Evolutionary conservation across 2,888 invertebrate genomes (phyloP).

Genomic region (Apamea monoglypha): DNA sequence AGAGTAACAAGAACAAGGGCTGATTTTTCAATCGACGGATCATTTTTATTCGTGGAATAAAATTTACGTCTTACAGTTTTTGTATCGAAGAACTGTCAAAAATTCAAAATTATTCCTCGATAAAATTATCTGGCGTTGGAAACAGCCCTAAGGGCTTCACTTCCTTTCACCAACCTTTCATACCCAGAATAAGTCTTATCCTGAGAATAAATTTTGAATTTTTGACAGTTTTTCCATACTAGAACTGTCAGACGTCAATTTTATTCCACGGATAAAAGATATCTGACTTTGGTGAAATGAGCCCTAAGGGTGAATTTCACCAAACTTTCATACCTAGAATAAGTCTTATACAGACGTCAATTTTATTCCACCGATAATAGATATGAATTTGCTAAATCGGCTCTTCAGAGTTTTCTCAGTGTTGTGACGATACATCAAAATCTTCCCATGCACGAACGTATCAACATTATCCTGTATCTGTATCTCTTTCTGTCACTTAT

Average conservation of each 20-base stretch:
- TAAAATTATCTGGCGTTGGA: no score
- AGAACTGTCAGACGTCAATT: not conserved
- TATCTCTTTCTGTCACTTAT: not conserved
- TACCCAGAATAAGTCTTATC: not conserved
- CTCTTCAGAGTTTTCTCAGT: not conserved
- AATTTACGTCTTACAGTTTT: no score
- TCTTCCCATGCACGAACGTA: no score
- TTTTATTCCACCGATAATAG: not conserved
- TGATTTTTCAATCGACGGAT: no score
- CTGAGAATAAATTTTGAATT: not conserved
- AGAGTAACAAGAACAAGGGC: not conserved
- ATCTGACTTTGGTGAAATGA: not conserved
- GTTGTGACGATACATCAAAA: not conserved
- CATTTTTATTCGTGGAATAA: no score
- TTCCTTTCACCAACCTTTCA: not conserved
- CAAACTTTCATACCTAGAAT: no score
- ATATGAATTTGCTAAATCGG: not conserved
- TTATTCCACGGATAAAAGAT: not conserved
- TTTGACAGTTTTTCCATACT: not conserved
- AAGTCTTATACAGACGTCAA: not conserved
- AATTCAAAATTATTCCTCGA: no score
- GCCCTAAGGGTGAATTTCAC: not conserved
- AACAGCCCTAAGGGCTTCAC: not conserved
- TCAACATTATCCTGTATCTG: not conserved
- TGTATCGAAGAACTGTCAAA: no score